Evolutionary conservation across 2,113 vertebrate species (phyloP).

Genomic region (Anser cygnoides): DNA sequence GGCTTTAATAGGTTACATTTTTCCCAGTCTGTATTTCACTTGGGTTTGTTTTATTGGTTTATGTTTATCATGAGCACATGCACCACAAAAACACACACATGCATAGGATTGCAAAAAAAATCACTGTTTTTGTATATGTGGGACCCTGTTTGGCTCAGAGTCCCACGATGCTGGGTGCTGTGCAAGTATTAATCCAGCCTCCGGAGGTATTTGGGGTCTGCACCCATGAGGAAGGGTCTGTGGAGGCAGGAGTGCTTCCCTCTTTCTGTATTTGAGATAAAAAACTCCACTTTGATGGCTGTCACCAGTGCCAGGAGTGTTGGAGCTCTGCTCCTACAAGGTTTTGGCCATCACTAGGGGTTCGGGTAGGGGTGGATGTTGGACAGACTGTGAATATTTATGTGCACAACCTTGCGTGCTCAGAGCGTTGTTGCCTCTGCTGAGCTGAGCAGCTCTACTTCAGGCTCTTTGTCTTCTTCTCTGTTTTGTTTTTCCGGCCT

Average conservation of each 20-base stretch:
- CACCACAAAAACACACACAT: background rate
- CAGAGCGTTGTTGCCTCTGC: background rate
- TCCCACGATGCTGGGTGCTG: background rate
- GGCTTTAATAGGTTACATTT: conserved; percentile 44
- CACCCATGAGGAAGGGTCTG: background rate
- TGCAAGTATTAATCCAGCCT: background rate
- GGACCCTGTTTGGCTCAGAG: background rate
- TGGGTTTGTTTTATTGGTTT: conserved; percentile 9
- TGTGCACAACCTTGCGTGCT: background rate
- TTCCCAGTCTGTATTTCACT: conserved; percentile 41
- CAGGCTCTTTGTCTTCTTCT: background rate
- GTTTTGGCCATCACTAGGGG: background rate
- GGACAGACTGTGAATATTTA: background rate
- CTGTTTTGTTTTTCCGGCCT: background rate
- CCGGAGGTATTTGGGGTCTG: background rate
- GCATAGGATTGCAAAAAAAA: background rate
- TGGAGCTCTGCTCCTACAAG: background rate
- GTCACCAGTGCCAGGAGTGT: background rate
- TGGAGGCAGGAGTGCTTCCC: background rate
- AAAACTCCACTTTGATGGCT: background rate
- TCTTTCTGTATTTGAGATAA: background rate
- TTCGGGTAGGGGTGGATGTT: background rate
- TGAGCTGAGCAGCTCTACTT: background rate
- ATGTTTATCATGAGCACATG: background rate
- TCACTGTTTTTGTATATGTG: background rate